phyloP scores from a whole-genome alignment of 2,888 invertebrate genomes.

The Apamea anceps region DNA sequence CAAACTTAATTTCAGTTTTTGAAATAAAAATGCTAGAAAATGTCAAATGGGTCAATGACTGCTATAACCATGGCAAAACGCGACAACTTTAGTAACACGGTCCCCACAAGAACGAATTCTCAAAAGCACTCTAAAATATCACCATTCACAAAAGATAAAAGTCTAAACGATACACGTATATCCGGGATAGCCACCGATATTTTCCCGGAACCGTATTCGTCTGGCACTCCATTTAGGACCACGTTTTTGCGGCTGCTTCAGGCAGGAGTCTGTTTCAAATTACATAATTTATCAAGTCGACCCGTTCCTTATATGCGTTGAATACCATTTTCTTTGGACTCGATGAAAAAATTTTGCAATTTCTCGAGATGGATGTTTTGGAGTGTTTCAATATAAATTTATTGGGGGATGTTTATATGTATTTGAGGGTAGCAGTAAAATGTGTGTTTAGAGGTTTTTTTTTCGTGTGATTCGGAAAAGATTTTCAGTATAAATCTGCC shows the following conservation, averaged over 20 bases:
- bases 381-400: constrained; percentile 70
- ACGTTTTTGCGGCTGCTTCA: constrained; percentile 61
- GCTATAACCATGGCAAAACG: neutral
- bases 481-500: neutral
- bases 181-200: constrained; percentile 45
- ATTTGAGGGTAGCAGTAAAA: neutral
- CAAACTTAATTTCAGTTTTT: neutral
- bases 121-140: neutral
- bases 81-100: neutral
- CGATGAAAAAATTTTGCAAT: constrained; percentile 65
- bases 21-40: neutral
- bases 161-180: constrained; percentile 39
- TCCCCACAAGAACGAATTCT: neutral
- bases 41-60: neutral
- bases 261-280: constrained; percentile 77
- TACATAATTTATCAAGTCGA: constrained; percentile 83
- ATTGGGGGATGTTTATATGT: constrained; percentile 49
- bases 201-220: constrained; percentile 38
- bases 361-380: constrained; percentile 57
- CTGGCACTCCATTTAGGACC: constrained; percentile 61
- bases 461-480: neutral
- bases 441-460: neutral
- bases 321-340: constrained; percentile 73
- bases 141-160: constrained; percentile 24
- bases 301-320: constrained; percentile 73